Evolutionary conservation across 2,888 invertebrate species (phyloP), one percentile per base, ranked within the genome.

Genomic region (Phrixothrix hirtus): DNA sequence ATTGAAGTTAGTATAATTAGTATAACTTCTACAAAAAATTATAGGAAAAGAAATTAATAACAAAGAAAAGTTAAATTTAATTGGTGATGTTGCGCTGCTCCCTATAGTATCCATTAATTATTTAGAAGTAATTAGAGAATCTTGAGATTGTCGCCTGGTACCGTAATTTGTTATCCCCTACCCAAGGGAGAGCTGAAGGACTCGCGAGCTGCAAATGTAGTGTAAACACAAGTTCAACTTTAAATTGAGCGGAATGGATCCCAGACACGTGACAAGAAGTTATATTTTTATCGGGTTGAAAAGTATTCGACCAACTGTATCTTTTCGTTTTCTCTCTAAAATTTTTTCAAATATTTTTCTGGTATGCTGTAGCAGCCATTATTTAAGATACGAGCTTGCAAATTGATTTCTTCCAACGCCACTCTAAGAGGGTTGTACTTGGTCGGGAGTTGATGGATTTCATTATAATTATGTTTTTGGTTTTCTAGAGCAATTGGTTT

Each of bases 181-280:
- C 50, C 42, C 49, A 48, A 47, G 39, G 53, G 54, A 58, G 61
- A 60, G 61, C 25, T 48, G 45, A 48, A 55, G 42, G 67, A 46
- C 52, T 52, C 46, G 44, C 44, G 32, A 27, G 44, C 65, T 69
- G 69, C 68, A 71, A 73, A 71, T 71, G 72, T 72, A 72, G 67
- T 71, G 73, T 72, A 72, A 74, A 74, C 73, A 74, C 66, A 66
- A 64, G 70, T 72, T 66, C 65, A 70, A 72, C 69, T 74, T 72
- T 69, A 72, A 74, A 73, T 72, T 73, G 72, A 72, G 72, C 69
- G 71, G 70, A 73, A 71, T 72, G 66, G 68, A 73, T 72, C 70
- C 66, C 64, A 64, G 67, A 69, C 72, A 71, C 72, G 72, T 71
- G 72, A 72, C 72, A 68, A 72, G 72, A 71, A 72, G 71, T 73